Base-by-base conservation (phyloP, 2,797 vertebrate genomes). In the Neoniphon sammara region DNA sequence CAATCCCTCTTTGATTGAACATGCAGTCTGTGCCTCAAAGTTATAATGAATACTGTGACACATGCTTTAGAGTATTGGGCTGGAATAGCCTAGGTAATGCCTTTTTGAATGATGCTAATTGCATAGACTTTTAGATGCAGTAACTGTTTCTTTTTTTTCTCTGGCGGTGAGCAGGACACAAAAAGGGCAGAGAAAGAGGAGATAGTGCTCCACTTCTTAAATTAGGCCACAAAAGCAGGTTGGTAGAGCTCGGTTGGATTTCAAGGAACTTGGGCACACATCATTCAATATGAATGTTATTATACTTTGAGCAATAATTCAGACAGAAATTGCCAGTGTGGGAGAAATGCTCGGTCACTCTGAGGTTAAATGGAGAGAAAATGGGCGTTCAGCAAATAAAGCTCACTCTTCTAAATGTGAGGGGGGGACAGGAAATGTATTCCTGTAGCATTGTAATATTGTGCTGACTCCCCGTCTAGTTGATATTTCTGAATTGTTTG, bases 211-310 rank as follows among this genome's bases (percentile, higher is more conserved):
- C 47, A 82, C 71, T 89, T 91, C 68, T 82, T 73, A 84, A 91
- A 91, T 88, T 78, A 83, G 85, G 87, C 55, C 86, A 90, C 77
- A 84, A 81, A 89, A 85, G 74, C 67, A 76, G 85, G 67, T 79
- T 83, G 77, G 70, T 71, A 66, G 47, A 78, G 74, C 78, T 83
- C 14, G 31, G 78, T 44, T 34, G 54, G 25, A 73, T 81, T 81
- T 86, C 44, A 77, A 77, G 87, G 20, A 80, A 81, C 34, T 71
- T 47, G 1, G 34, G 18, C 7, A 7, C 58, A 72, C 70, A 75
- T 83, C 50, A 30, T 46, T 77, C 18, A 25, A 54, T 63, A 8
- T 78, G 67, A 54, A 59, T 66, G 42, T 61, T 82, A 65, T 82
- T 82, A 60, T 67, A 70, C 7, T 53, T 5, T 1, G 50, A 34